Percentiles rank a stretch among this genome's conserved stretches.
phyloP scores from a whole-genome alignment of 2,888 invertebrate species.

The Sceliomorpha sp. region DNA sequence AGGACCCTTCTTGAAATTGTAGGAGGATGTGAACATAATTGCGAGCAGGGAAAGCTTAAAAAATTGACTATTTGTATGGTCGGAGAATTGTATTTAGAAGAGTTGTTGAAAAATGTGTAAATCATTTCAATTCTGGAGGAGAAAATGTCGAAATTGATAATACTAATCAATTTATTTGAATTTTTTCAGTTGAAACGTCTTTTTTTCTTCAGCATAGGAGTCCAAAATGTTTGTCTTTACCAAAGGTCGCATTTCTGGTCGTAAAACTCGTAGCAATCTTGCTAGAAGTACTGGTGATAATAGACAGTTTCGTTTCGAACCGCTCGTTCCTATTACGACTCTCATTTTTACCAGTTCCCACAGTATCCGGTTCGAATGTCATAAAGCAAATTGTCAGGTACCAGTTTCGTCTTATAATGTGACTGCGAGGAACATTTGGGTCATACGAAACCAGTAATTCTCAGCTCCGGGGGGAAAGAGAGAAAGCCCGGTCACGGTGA shows the following conservation, averaged over 20 bases:
- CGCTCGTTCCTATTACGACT: slow-evolving; percentile 35
- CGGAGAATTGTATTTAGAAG: too few relatives aligned
- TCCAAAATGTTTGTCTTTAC: too few relatives aligned
- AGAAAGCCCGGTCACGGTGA: slow-evolving; percentile 21
- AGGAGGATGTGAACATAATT: too few relatives aligned
- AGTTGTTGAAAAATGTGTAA: too few relatives aligned
- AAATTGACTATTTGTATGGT: too few relatives aligned
- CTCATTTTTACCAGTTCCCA: slow-evolving; percentile 56
- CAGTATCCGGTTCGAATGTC: slow-evolving; percentile 64
- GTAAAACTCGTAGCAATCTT: slow-evolving; percentile 26
- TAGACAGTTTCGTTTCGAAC: slow-evolving; percentile 21
- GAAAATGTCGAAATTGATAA: too few relatives aligned
- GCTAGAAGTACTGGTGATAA: slow-evolving; percentile 43
- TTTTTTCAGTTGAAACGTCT: too few relatives aligned
- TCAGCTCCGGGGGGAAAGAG: slow-evolving; percentile 35
- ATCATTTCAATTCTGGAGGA: too few relatives aligned
- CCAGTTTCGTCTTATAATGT: slow-evolving; percentile 54
- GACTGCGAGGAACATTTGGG: slow-evolving; percentile 53
- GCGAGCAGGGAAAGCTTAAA: too few relatives aligned
- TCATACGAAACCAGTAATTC: slow-evolving; percentile 54
- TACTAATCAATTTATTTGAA: too few relatives aligned
- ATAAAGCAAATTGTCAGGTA: slow-evolving; percentile 63
- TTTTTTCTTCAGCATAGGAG: too few relatives aligned
- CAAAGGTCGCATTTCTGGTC: too few relatives aligned
- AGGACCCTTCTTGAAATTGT: neutral